Conservation (phyloP, 2,113 vertebrate species). For the Leptodactylus fuscus region DNA sequence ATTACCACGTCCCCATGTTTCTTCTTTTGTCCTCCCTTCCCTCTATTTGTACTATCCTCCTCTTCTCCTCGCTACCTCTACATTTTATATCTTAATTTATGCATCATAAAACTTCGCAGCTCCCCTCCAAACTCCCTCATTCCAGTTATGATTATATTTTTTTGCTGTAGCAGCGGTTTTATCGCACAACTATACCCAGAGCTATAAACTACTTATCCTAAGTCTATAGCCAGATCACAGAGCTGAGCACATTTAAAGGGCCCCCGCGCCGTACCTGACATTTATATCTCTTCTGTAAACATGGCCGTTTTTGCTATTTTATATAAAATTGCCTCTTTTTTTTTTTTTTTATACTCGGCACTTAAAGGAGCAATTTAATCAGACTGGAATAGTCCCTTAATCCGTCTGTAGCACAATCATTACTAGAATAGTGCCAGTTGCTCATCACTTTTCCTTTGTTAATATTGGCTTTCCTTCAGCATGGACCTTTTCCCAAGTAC, state of each 20-base stretch:
- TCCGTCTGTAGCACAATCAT: not conserved
- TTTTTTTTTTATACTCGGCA: not conserved
- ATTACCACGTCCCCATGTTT: not conserved
- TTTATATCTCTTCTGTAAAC: not conserved
- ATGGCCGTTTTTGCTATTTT: not conserved
- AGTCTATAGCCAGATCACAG: not conserved
- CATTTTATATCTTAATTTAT: not conserved
- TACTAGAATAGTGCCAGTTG: not conserved
- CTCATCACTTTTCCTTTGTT: slow-evolving; percentile 42
- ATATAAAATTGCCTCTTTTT: not conserved
- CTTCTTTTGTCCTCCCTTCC: not conserved
- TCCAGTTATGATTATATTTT: not conserved
- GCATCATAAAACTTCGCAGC: not conserved
- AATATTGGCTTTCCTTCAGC: not conserved
- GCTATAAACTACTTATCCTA: not conserved
- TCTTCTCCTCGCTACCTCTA: too few relatives aligned
- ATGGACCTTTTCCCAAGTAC: slow-evolving; percentile 22
- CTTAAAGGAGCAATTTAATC: slow-evolving; percentile 34
- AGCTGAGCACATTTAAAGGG: not conserved
- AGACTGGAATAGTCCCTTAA: slow-evolving; percentile 23
- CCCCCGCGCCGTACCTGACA: not conserved
- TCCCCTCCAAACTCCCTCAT: not conserved
- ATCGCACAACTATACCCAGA: not conserved
- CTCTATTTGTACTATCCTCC: too few relatives aligned
- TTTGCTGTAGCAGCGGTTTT: slow-evolving; percentile 9